Evolutionary conservation across 2,113 vertebrate genomes (phyloP).

Genomic region (Azemiops feae): DNA sequence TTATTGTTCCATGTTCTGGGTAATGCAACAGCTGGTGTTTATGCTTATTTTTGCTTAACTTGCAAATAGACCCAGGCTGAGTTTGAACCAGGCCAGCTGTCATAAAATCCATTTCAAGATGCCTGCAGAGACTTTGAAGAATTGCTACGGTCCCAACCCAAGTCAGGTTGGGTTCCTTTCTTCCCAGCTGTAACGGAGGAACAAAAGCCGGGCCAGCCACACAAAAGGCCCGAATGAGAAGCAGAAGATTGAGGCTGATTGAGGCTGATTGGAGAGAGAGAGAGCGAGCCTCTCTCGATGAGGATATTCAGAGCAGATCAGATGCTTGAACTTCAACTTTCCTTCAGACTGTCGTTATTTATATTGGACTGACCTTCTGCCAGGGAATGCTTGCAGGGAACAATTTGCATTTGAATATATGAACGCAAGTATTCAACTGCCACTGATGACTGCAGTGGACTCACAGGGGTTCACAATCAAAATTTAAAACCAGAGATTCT

Average conservation of each 20-base stretch:
- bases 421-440: not conserved
- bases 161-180: not conserved
- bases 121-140: conserved; percentile 62
- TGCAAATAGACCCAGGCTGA: conserved; percentile 72
- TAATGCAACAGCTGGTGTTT: conserved; percentile 66
- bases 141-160: conserved; percentile 33
- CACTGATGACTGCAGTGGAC: not conserved
- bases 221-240: not conserved
- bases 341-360: not conserved
- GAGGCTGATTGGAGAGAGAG: not conserved
- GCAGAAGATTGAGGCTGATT: not conserved
- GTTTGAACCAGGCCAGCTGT: conserved; percentile 72
- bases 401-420: not conserved
- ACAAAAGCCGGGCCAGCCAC: not conserved
- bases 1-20: conserved; percentile 54
- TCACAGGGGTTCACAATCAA: not conserved
- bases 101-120: conserved; percentile 71
- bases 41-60: conserved; percentile 74
- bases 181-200: not conserved
- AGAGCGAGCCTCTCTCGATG: not conserved
- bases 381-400: not conserved
- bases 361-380: not conserved
- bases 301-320: accelerated
- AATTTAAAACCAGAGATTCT: not conserved
- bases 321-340: not conserved